Evolutionary conservation across 2,113 vertebrate species (phyloP).

Genomic region (Alectura lathami): DNA sequence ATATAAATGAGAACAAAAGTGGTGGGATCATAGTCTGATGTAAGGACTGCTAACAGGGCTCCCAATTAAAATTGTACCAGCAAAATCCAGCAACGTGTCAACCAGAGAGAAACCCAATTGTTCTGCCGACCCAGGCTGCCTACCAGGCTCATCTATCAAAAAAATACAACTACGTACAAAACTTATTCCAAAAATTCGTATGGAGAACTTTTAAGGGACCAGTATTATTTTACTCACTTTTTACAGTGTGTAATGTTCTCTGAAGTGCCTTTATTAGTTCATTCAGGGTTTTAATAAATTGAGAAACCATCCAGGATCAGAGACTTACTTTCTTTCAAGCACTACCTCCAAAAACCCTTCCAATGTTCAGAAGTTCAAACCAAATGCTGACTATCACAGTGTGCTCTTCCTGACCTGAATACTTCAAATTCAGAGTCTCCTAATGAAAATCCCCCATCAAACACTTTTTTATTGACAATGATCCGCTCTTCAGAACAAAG

Average conservation of each 20-base stretch:
- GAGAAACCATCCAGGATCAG: slow-evolving; percentile 26
- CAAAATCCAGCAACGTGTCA: not conserved
- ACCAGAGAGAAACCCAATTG: slow-evolving; percentile 37
- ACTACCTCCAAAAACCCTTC: slow-evolving; percentile 11
- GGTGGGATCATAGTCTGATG: not conserved
- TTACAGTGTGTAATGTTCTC: slow-evolving; percentile 14
- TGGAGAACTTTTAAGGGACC: slow-evolving; percentile 26
- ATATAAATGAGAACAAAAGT: slow-evolving; percentile 24
- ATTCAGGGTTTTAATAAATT: slow-evolving; percentile 48
- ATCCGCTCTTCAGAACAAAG: slow-evolving; percentile 35
- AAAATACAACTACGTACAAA: slow-evolving; percentile 13
- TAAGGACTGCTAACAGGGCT: slow-evolving; percentile 10
- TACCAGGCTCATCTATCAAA: not conserved
- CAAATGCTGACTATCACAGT: slow-evolving; percentile 47
- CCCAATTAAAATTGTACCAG: slow-evolving; percentile 49
- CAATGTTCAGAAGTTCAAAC: slow-evolving; percentile 28
- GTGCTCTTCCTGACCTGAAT: slow-evolving; percentile 52
- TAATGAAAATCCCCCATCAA: slow-evolving; percentile 58
- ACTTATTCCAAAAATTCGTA: not conserved
- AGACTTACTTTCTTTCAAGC: slow-evolving; percentile 24
- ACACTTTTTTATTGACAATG: slow-evolving; percentile 44
- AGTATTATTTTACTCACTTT: slow-evolving; percentile 5
- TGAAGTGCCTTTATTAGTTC: slow-evolving; percentile 56
- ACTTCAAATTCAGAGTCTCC: slow-evolving; percentile 23
- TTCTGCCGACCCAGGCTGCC: not conserved